Evolutionary conservation across 2,113 vertebrate genomes (phyloP), one percentile per base, ranked within the genome.

Genomic region (Semicossyphus pulcher): DNA sequence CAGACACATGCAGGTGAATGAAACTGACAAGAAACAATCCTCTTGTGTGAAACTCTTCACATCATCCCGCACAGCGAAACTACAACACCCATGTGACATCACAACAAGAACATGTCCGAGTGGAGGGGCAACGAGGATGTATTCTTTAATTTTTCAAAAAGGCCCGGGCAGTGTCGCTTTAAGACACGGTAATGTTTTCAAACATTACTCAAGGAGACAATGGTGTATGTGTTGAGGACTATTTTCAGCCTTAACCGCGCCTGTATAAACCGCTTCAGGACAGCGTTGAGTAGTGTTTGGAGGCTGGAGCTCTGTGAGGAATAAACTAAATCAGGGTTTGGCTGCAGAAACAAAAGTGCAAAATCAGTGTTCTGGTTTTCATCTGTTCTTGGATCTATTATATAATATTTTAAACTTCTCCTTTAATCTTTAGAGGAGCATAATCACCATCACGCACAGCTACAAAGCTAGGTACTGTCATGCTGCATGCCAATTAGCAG

Each of bases 401-500:
- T n/a, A 14, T 37, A 37, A n/a, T n/a, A n/a, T n/a, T n/a, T 4
- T 39, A 7, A 3, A 39, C 14, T 52, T 44, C 29, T 44, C 57
- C 15, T 53, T 56, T 25, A 32, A 58, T 20, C 25, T 66, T 25
- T 49, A 23, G 54, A 53, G 31, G 15, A 60, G 39, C 10, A 42
- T 14, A 34, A 54, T 76, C 21, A 29, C 21, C 18, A n/a, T 28
- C 41, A 66, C 48, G 60, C 41, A 31, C 10, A 10, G 39, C 26
- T 8, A n/a, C 25, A 41, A 4, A 56, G 5, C 2, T 18, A 18
- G 14, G 4, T 20, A 3, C 23, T 39, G 41, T 44, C 12, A 10
- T 8, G 25, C 61, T 54, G 29, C 47, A 39, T 41, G 53, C n/a
- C 18, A 45, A 31, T 72, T 60, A 78, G 28, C 41, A 11, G 34